Evolutionary conservation across 2,113 vertebrate genomes (phyloP), one percentile per base, ranked within the genome.

Genomic region (Rutilus rutilus): DNA sequence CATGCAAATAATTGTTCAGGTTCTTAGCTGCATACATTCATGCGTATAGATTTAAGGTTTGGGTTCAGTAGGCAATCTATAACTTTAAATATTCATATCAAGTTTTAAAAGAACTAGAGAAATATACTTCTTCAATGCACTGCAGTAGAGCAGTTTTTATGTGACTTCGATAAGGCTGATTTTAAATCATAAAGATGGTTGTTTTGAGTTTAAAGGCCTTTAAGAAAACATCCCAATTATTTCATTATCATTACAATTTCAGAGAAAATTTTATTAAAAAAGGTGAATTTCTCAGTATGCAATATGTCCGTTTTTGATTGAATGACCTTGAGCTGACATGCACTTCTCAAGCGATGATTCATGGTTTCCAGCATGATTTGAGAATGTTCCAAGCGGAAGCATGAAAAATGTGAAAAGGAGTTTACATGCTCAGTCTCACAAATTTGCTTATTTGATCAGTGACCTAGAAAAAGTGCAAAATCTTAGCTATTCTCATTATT

Each of bases 1-100:
- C 19, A 86, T 82, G 39, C 67, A 75, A 81, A 82, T 60, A 74
- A 74, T 39, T 71, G 30, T 79, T 78, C 25, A 69, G 33, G 76
- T 59, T 67, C 30, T 54, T 17, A 69, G 21, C 78, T 25, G n/a
- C 36, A 78, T 69, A 23, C 64, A 78, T 62, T 65, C 45, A 67
- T 50, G 84, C 6, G 14, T 69, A 71, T 45, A 23, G 54, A 57
- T 71, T 45, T 30, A 69, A 78, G 25, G 17, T 4, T 50, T 83
- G 19, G 33, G 67, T 21, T 33, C 47, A 54, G 60, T 65, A 39
- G 14, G 12, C 17, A 71, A 65, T 78, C 45, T 78, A 45, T 79
- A 85, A 11, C 11, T 79, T 75, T 30, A 71, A 45, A 59, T 73
- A 86, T 85, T 78, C 27, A 79, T 69, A n/a, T 52, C 27, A 69